These are phyloP conservation scores for Sebastes oblongus DNA, from an alignment of 2,797 vertebrate genomes.

Conservation along the genomic window DNA sequence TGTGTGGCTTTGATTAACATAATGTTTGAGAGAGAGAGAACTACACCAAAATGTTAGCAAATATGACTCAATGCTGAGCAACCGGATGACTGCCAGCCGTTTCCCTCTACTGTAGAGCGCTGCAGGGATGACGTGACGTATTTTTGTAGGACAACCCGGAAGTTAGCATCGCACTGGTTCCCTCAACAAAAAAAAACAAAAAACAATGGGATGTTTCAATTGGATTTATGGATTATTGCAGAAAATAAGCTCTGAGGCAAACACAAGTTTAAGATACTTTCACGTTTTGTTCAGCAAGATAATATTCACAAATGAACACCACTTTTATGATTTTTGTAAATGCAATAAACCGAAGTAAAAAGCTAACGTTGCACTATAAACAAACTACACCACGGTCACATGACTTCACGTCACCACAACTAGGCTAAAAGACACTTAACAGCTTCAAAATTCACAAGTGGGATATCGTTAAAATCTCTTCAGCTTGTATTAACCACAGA, in stretches of 20 bases:
- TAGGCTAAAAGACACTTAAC: too few species aligned
- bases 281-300: background rate
- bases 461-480: background rate
- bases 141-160: background rate
- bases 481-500: too few species aligned
- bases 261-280: background rate
- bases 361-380: background rate
- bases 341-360: background rate
- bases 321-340: background rate
- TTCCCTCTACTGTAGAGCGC: background rate
- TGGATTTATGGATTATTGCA: background rate
- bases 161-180: background rate
- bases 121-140: background rate
- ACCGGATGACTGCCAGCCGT: conserved; percentile 3
- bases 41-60: background rate
- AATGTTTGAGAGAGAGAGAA: background rate
- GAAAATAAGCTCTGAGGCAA: background rate
- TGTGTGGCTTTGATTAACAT: background rate
- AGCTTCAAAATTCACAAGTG: background rate
- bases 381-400: background rate
- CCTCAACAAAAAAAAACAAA: background rate
- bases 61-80: conserved; percentile 15
- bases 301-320: background rate
- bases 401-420: background rate
- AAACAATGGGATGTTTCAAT: background rate